Base-by-base conservation (phyloP, 2,113 vertebrate genomes). In the Buteo buteo region DNA sequence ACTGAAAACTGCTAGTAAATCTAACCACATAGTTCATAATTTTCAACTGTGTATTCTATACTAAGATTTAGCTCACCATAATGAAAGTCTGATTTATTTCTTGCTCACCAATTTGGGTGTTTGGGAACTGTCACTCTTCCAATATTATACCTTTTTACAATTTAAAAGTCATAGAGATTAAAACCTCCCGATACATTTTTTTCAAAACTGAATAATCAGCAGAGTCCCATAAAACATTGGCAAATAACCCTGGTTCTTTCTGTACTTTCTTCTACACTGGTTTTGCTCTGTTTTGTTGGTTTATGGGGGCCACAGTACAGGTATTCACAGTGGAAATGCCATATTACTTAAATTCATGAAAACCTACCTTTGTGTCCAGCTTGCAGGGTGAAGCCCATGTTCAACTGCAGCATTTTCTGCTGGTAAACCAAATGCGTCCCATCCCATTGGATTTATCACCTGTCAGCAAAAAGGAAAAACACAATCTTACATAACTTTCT, bases 371-470 rank as follows among this genome's bases (percentile, higher is more conserved):
- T 98, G 98, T 4, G 99, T 99, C 99, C 99, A 99, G 40, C 98
- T 98, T 90, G 98, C 99, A 24, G 99, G 99, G 94, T 99, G 99
- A 5, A 99, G 98, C 7, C 98, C 98, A 89, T 98, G 98, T 87
- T 99, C 99, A 22, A 99, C 98, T 16, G 99, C 99, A 29, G 99
- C 99, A 29, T 99, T 99, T 97, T 99, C 99, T 7, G 99, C 99
- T 57, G 99, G 99, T 49, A 99, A 98, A 36, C 99, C 99, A 81
- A 99, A 99, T 0, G 99, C 99, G 15, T 99, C 99, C 99, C 99
- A 99, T 32, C 99, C 99, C 99, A 99, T 99, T 9, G 99, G 99
- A 97, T 99, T 99, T 88, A 99, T 98, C 82, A 99, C 99, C 99
- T 99, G 90, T 28, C 19, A 82, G 22, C 42, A 85, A 91, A 79